These are phyloP conservation scores for Drosophila dives DNA, from an alignment of 2,888 invertebrate genomes.

Conservation along the genomic window DNA sequence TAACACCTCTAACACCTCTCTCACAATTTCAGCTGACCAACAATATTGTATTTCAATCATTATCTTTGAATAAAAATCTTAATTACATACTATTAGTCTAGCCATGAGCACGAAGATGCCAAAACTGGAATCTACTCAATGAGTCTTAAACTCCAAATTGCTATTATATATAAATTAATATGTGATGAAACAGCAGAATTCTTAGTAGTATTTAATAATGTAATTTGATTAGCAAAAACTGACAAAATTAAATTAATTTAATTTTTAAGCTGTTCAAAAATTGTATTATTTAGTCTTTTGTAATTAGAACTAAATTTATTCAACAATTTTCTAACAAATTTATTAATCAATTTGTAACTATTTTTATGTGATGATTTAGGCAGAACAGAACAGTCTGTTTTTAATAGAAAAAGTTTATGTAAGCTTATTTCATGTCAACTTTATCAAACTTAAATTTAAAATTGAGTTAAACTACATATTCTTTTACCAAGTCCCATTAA, in stretches of 20 bases:
- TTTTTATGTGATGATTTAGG: background rate
- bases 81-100: slow-evolving; percentile 30
- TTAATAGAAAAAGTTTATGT: background rate
- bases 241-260: background rate
- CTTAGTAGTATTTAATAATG: background rate
- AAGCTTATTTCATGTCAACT: background rate
- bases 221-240: background rate
- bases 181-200: background rate
- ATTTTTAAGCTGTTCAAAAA: background rate
- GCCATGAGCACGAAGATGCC: slow-evolving; percentile 6
- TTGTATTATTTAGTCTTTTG: background rate
- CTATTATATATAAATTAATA: background rate
- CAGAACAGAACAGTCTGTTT: background rate
- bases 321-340: background rate
- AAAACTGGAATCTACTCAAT: background rate
- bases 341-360: background rate
- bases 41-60: slow-evolving; percentile 63
- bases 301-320: background rate
- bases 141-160: background rate
- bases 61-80: slow-evolving; percentile 26
- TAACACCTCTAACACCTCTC: background rate
- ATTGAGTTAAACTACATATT: background rate
- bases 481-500: slow-evolving; percentile 14
- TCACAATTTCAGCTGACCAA: slow-evolving; percentile 19
- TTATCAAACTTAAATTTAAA: background rate